phyloP scores from a whole-genome alignment of 2,888 invertebrate genomes.

The Luperina testacea region DNA sequence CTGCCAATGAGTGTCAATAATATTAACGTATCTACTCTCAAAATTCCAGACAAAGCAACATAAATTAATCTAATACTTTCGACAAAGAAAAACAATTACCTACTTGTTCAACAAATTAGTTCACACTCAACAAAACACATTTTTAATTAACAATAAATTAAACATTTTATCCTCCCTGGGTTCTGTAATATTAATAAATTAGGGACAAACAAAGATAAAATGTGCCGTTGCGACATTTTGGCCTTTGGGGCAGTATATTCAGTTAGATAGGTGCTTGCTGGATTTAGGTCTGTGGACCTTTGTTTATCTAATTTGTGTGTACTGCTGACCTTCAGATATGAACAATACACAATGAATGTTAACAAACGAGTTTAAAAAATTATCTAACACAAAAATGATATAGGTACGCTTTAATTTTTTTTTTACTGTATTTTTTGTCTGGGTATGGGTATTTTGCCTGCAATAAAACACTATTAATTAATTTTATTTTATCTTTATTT shows the following conservation, averaged over 20 bases:
- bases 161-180: conserved; percentile 40
- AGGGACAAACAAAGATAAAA: conserved; percentile 57
- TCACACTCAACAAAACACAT: conserved; percentile 44
- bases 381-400: too few relatives aligned
- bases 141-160: conserved; percentile 59
- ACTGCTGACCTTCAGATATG: conserved; percentile 17
- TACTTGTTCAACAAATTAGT: conserved; percentile 33
- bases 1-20: background rate
- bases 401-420: too few relatives aligned
- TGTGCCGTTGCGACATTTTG: conserved; percentile 43
- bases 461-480: too few relatives aligned
- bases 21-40: background rate
- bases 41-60: conserved; percentile 18
- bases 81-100: conserved; percentile 37
- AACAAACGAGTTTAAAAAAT: conserved; percentile 12
- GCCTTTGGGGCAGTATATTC: conserved; percentile 52
- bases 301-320: conserved; percentile 59
- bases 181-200: conserved; percentile 52
- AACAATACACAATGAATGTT: conserved; percentile 10
- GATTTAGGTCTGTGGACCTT: conserved; percentile 63
- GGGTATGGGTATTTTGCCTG: too few relatives aligned
- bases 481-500: too few relatives aligned
- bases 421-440: too few relatives aligned
- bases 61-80: conserved; percentile 15
- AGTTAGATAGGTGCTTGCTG: conserved; percentile 58